Base-by-base conservation (phyloP, 2,888 invertebrate genomes). In the Dicyrtomina minuta region DNA sequence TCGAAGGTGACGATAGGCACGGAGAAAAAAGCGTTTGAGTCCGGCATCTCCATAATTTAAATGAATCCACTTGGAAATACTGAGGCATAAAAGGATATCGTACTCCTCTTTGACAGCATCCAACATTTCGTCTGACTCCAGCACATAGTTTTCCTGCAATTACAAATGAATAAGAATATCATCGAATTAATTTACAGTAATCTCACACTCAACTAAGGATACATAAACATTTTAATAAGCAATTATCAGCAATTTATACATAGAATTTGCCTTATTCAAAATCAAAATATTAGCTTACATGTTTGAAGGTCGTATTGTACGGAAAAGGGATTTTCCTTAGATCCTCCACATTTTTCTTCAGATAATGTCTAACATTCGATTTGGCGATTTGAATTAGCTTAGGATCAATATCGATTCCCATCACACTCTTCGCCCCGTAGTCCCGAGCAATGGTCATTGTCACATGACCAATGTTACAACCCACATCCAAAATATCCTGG, bases 51-150 rank as follows among this genome's bases (percentile, higher is more conserved):
- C 98, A 87, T 92, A 96, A 83, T 99, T 99, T 65, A 97, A 85
- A 81, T 99, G 99, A 79, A 99, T 88, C 98, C 98, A 99, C 82
- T 99, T 99, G 22, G 97, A 97, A 41, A 97, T 89, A 72, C 95
- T 96, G 60, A 99, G 86, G 80, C 97, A 97, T 67, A 99, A 84
- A 79, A 99, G 96, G 70, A 92, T 87, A 83, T 99, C 97, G 82
- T 92, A 98, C 82, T 97, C 96, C 3, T 93, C 91, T 75, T 89
- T 88, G 80, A 96, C 94, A 67, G 89, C 86, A 39, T 89, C 88
- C 55, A 96, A 83, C 41, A 92, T 84, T 12, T 89, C 86, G 80
- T 99, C 97, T 79, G 90, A 90, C 73, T 92, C 92, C 59, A 95
- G 86, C 41, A 98, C 93, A 82, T 96, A 98, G 82, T 98, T 97